Evolutionary conservation across 2,113 vertebrate genomes (phyloP), one percentile per base, ranked within the genome.

Genomic region (Trinectes maculatus): DNA sequence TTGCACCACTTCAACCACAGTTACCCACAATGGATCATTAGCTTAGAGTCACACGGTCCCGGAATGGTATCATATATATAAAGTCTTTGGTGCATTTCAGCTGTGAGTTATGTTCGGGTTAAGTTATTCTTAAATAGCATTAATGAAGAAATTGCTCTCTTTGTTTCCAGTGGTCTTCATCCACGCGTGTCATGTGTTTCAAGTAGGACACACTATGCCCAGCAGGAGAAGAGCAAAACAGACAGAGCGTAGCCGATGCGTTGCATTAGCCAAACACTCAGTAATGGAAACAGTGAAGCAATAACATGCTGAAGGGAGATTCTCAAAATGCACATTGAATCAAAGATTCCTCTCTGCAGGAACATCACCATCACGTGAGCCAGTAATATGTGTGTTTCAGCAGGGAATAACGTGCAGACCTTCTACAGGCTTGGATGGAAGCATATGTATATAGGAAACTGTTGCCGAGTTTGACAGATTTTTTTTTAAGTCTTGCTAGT

Each of bases 151-250:
- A 62, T 64, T 40, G 13, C 33, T 22, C 44, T 73, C 73, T 43
- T 51, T 60, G 51, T 59, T 33, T 42, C 59, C 67, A 75, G 34
- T 68, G 44, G 74, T 85, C 47, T 31, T 43, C 31, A 78, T 71
- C 56, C 68, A 47, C 69, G 56, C 74, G 82, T 77, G 60, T 77
- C 70, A 69, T 74, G 72, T 73, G 67, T 80, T 84, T 81, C 71
- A 85, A 84, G 66, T 85, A 85, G 75, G 78, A 73, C 82, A 85
- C 47, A 55, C 31, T 34, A 81, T 69, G 59, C 72, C 87, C 80
- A 75, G 75, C 77, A 89, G 87, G 70, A 72, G 28, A 51, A 62
- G 52, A 59, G 29, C 55, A 46, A 62, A 62, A 58, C 29, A 59
- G 68, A 46, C 46, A 52, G 60, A 83, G 67, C 58, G 18, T 59